Percentiles rank a stretch among this genome's conserved stretches.
Conservation (phyloP, 2,113 vertebrate species). For the Myiozetetes cayanensis region DNA sequence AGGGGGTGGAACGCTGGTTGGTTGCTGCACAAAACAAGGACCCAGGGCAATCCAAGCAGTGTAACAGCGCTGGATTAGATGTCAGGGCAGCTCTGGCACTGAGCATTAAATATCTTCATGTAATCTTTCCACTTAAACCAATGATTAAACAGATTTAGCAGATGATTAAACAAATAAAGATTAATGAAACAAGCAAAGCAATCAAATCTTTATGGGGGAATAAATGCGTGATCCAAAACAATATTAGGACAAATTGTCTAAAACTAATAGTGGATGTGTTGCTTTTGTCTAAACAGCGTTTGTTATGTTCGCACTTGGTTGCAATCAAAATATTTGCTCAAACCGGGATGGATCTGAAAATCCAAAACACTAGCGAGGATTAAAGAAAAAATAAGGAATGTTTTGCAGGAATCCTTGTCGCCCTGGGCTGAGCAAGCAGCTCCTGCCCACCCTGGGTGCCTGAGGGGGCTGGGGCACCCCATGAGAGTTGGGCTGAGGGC, state of each 20-base stretch:
- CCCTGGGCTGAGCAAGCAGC: fast-evolving
- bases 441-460: neutral
- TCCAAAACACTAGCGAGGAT: neutral
- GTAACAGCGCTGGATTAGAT: neutral
- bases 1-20: neutral
- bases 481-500: fast-evolving
- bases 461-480: fast-evolving
- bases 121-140: conserved; percentile 77
- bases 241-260: conserved; percentile 78
- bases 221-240: conserved; percentile 72
- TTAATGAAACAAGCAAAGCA: conserved; percentile 79
- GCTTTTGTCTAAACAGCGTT: conserved; percentile 64
- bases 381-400: neutral
- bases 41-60: neutral
- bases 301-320: conserved; percentile 43
- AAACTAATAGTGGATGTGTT: conserved; percentile 52
- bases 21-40: neutral
- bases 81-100: conserved; percentile 11
- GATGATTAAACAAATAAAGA: conserved; percentile 83
- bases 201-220: conserved; percentile 77
- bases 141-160: conserved; percentile 79
- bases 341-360: conserved; percentile 39
- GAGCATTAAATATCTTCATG: conserved; percentile 49
- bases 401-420: neutral
- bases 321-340: conserved; percentile 74